A percentile compares a stretch with the other conserved stretches of the same genome.
Evolutionary conservation across 2,113 vertebrate genomes (phyloP).

Genomic region (Psittacus erithacus): DNA sequence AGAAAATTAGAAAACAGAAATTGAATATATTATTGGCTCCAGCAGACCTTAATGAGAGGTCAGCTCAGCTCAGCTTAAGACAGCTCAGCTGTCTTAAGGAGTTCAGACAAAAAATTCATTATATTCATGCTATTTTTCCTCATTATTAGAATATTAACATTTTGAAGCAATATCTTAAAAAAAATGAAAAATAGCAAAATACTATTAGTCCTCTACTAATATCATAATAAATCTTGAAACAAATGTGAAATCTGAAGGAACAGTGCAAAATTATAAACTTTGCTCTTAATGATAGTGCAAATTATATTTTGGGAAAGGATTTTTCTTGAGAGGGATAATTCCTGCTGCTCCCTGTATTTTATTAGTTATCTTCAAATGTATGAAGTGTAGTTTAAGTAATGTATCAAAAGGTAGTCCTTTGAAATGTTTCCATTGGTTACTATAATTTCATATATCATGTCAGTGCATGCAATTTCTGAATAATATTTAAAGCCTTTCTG

Average conservation of each 20-base stretch:
- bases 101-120: neutral
- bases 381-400: neutral
- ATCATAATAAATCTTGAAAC: neutral
- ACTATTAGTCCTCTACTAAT: neutral
- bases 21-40: neutral
- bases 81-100: neutral
- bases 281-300: neutral
- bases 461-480: neutral
- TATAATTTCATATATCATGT: neutral
- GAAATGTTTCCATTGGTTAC: neutral
- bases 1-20: neutral
- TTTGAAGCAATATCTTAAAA: neutral
- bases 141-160: neutral
- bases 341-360: neutral
- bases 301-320: neutral
- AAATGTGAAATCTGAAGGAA: neutral
- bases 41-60: neutral
- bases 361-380: neutral
- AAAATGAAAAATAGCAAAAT: neutral
- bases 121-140: neutral
- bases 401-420: neutral
- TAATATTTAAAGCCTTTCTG: neutral
- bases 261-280: neutral
- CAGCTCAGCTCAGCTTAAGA: too few relatives aligned
- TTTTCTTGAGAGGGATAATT: neutral